Evolutionary conservation across 2,888 invertebrate genomes (phyloP).

Genomic region (Ctenicera cuprea): DNA sequence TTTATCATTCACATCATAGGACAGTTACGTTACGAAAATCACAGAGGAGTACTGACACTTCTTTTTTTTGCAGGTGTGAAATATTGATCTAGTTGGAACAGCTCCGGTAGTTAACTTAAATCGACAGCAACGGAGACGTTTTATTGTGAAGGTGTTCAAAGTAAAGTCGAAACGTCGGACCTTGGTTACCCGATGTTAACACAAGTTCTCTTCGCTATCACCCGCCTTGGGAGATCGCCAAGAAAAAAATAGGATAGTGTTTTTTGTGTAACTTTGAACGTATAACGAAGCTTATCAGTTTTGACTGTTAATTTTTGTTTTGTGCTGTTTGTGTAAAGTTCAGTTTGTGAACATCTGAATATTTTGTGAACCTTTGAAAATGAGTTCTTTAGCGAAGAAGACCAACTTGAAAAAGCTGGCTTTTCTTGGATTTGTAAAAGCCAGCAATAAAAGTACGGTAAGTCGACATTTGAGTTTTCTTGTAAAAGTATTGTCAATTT

Average conservation of each 20-base stretch:
- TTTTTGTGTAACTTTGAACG: background rate
- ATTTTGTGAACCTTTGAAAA: constrained; percentile 41
- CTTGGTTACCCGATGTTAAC: constrained; percentile 71
- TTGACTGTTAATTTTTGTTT: constrained; percentile 18
- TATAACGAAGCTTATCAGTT: background rate
- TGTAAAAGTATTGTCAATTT: no score
- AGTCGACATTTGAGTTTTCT: constrained; percentile 44
- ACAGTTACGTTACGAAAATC: background rate
- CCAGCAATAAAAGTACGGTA: constrained; percentile 48
- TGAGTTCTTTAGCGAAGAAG: constrained; percentile 68
- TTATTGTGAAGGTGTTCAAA: constrained; percentile 34
- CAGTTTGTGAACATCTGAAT: background rate
- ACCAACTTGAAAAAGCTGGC: constrained; percentile 82
- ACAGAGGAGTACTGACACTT: background rate
- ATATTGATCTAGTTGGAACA: constrained; percentile 8
- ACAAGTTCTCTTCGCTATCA: constrained; percentile 69
- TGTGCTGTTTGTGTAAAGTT: constrained; percentile 23
- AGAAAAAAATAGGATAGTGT: constrained; percentile 67
- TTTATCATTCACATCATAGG: constrained; percentile 20
- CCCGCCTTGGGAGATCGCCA: constrained; percentile 70
- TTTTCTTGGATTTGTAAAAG: constrained; percentile 80
- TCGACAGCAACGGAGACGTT: constrained; percentile 45
- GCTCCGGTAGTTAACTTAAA: constrained; percentile 21
- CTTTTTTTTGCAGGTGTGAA: constrained; percentile 21
- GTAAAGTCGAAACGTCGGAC: constrained; percentile 65